Conservation (phyloP, 2,113 vertebrate species). For the Petaurus breviceps region DNA sequence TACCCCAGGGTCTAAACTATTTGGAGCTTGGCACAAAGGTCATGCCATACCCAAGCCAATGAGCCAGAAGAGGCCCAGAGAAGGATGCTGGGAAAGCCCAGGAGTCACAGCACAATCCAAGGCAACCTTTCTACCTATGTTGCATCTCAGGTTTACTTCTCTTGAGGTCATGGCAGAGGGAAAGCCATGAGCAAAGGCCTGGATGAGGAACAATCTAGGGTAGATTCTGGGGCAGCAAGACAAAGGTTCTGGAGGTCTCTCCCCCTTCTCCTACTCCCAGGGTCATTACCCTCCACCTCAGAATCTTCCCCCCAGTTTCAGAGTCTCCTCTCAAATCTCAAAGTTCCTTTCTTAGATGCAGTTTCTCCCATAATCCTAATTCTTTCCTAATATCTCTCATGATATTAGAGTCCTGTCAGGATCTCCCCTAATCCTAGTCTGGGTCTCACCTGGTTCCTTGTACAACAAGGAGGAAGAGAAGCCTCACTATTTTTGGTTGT, state of each 20-base stretch:
- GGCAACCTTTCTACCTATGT: neutral
- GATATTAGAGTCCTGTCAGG: neutral
- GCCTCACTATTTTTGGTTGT: neutral
- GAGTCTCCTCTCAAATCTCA: neutral
- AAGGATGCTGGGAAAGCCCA: neutral
- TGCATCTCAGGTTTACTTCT: neutral
- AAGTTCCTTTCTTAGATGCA: neutral
- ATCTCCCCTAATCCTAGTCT: neutral
- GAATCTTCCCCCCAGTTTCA: neutral
- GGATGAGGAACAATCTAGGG: neutral
- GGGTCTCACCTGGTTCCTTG: neutral
- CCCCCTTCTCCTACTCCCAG: neutral
- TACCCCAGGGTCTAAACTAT: neutral
- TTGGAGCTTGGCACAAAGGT: neutral
- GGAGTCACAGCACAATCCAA: neutral
- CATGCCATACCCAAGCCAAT: neutral
- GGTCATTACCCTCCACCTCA: neutral
- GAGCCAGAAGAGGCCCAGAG: neutral
- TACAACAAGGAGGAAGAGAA: neutral
- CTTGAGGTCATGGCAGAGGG: neutral
- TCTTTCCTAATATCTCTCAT: neutral
- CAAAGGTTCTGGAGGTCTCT: neutral
- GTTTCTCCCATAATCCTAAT: neutral
- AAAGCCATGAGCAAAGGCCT: neutral
- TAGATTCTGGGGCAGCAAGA: neutral